Evolutionary conservation across 1,140 invertebrate species (phyloP).

Genomic region (Musca vetustissima): DNA sequence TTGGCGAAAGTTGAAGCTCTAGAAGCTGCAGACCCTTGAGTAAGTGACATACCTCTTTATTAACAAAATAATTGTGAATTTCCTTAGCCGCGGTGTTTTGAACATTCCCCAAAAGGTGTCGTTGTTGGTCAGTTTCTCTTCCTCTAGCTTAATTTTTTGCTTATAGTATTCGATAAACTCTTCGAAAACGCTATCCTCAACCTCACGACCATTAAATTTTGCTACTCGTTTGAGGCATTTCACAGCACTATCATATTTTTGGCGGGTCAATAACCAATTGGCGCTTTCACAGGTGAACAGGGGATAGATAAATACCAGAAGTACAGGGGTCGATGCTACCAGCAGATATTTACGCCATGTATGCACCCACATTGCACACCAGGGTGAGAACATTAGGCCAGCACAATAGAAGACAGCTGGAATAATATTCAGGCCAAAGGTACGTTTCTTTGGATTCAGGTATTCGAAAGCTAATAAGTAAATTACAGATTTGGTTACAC

Average conservation of each 20-base stretch:
- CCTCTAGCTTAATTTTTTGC: slow-evolving; percentile 34
- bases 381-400: slow-evolving; percentile 60
- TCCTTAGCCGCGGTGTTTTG: slow-evolving; percentile 59
- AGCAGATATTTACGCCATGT: slow-evolving; percentile 61
- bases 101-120: slow-evolving; percentile 55
- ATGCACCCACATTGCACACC: slow-evolving; percentile 60
- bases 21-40: no score
- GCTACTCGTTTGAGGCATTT: slow-evolving; percentile 60
- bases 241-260: slow-evolving; percentile 58
- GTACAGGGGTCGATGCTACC: slow-evolving; percentile 58
- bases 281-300: slow-evolving; percentile 63
- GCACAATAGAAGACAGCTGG: slow-evolving; percentile 62
- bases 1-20: no score
- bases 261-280: slow-evolving; percentile 64
- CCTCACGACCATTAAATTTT: slow-evolving; percentile 57
- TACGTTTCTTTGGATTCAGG: slow-evolving; percentile 60
- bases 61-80: slow-evolving; percentile 60
- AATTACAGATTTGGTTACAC: not conserved
- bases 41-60: slow-evolving; percentile 62
- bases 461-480: slow-evolving; percentile 62
- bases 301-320: slow-evolving; percentile 57
- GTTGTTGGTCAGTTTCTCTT: slow-evolving; percentile 32
- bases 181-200: slow-evolving; percentile 55
- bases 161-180: slow-evolving; percentile 52
- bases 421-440: slow-evolving; percentile 62